These are phyloP conservation scores for Heliconius hortense DNA, from an alignment of 2,888 invertebrate species.

Conservation along the genomic window DNA sequence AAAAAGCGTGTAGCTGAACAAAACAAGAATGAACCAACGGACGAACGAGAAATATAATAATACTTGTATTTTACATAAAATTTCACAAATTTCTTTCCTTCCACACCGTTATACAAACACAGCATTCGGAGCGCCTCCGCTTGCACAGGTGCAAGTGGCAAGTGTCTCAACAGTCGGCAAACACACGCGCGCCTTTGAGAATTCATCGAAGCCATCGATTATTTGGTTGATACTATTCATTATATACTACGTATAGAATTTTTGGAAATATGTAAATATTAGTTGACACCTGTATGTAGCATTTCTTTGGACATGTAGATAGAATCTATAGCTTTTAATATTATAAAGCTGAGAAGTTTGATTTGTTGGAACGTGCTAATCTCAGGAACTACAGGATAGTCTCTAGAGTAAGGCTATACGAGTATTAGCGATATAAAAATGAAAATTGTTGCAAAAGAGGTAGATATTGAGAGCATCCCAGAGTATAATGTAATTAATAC, in stretches of 20 bases:
- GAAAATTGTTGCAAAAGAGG: too few relatives aligned
- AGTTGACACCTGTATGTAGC: not conserved
- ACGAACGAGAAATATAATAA: not conserved
- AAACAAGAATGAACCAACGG: not conserved
- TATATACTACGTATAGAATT: not conserved
- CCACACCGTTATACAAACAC: constrained; percentile 7
- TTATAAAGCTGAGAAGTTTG: too few relatives aligned
- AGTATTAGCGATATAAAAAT: too few relatives aligned
- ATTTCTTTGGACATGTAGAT: not conserved
- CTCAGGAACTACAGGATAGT: too few relatives aligned
- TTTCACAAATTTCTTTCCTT: not conserved
- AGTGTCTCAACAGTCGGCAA: constrained; percentile 4
- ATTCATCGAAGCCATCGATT: constrained; percentile 21
- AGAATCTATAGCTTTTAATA: not conserved
- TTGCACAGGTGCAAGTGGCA: constrained; percentile 11
- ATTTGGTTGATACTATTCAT: constrained; percentile 23
- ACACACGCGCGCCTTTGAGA: not conserved
- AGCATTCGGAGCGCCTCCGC: not conserved
- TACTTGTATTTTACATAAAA: not conserved
- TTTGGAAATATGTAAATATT: not conserved
- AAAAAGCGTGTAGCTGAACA: not conserved
- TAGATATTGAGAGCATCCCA: too few relatives aligned
- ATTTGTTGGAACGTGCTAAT: too few relatives aligned
- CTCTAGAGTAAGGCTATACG: too few relatives aligned
- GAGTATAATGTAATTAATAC: too few relatives aligned